Conservation (phyloP, 2,888 invertebrate genomes). For the Andrena dorsata region DNA sequence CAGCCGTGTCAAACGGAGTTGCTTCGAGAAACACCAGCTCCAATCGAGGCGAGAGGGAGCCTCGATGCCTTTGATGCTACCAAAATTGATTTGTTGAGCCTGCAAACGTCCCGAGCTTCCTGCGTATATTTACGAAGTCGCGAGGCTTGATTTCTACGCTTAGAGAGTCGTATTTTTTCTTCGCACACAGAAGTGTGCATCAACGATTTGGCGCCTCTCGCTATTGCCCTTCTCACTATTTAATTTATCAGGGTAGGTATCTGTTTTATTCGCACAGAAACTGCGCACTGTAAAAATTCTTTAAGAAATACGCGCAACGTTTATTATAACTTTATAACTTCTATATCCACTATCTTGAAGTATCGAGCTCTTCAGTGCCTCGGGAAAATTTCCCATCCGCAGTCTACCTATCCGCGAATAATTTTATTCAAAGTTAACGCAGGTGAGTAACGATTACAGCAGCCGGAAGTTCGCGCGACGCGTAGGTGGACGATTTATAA, state of each 20-base stretch:
- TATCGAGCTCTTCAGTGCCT: not conserved
- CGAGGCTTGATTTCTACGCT: not conserved
- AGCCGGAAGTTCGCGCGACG: constrained; percentile 58
- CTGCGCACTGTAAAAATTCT: not conserved
- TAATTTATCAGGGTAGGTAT: too few species aligned
- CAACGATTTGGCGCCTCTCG: too few species aligned
- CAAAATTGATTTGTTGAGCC: not conserved
- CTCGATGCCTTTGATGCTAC: not conserved
- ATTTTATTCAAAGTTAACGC: constrained; percentile 42
- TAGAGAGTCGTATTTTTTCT: not conserved
- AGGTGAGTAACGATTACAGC: constrained; percentile 54
- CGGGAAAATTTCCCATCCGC: constrained; percentile 33
- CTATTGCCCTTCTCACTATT: too few species aligned
- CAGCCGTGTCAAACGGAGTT: constrained; percentile 13
- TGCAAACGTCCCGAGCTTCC: not conserved
- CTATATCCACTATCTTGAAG: not conserved
- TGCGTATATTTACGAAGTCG: not conserved
- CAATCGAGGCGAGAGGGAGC: constrained; percentile 16
- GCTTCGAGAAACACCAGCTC: not conserved
- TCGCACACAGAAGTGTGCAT: not conserved
- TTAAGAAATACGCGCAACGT: not conserved
- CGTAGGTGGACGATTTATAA: constrained; percentile 59
- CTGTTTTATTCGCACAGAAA: too few species aligned
- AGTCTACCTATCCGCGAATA: constrained; percentile 44
- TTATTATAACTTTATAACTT: too few species aligned